phyloP scores from a whole-genome alignment of 2,113 vertebrate genomes.

The Catharus minimus region DNA sequence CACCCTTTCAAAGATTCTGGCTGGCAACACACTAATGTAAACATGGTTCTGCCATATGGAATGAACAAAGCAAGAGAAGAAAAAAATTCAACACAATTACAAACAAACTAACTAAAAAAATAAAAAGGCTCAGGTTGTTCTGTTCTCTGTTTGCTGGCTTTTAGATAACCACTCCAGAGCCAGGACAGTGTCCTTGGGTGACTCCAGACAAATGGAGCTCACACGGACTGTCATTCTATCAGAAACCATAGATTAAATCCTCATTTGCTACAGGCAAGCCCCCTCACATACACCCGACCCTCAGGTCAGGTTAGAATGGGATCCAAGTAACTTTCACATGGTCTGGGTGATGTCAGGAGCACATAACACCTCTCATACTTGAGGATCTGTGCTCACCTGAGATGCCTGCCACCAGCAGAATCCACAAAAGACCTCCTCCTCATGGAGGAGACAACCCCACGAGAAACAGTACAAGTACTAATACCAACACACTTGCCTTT shows the following conservation, averaged over 20 bases:
- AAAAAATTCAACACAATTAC: not conserved
- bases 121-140: not conserved
- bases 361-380: not conserved
- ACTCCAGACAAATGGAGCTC: not conserved
- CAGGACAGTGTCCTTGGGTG: not conserved
- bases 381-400: not conserved
- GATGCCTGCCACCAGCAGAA: not conserved
- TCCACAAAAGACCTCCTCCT: not conserved
- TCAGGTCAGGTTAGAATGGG: not conserved
- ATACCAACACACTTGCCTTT: constrained; percentile 42
- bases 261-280: not conserved
- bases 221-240: accelerated
- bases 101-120: not conserved
- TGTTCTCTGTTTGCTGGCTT: not conserved
- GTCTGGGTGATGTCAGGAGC: not conserved
- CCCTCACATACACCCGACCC: not conserved
- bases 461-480: not conserved
- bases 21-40: not conserved
- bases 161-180: not conserved
- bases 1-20: not conserved
- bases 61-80: not conserved
- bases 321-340: not conserved
- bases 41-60: not conserved
- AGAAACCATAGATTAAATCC: not conserved
- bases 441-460: not conserved